Evolutionary conservation across 2,888 invertebrate genomes (phyloP).

Genomic region (Cactoblastis cactorum): DNA sequence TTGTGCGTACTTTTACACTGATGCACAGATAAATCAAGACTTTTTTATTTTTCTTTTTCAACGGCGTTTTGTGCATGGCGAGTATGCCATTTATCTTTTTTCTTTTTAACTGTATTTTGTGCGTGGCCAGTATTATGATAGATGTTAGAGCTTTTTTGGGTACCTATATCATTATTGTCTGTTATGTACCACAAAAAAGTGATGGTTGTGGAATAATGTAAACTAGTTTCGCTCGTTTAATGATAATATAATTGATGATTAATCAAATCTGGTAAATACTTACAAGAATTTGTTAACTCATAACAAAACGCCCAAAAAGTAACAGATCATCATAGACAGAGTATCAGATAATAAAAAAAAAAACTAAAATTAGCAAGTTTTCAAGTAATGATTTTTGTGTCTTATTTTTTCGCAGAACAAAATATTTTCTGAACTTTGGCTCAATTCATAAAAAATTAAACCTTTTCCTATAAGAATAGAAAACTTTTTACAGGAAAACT

Average conservation of each 20-base stretch:
- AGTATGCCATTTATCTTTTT: background rate
- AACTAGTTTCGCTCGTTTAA: no score
- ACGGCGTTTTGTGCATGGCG: background rate
- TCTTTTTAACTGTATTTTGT: background rate
- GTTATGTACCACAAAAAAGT: no score
- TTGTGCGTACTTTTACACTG: background rate
- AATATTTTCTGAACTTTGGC: background rate
- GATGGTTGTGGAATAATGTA: no score
- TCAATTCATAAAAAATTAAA: slow-evolving; percentile 11
- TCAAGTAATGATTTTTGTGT: background rate
- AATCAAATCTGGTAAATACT: no score
- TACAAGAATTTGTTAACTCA: no score
- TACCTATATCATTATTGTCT: no score
- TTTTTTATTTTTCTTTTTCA: background rate
- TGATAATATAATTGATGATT: no score
- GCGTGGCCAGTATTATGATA: background rate
- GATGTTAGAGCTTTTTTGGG: background rate
- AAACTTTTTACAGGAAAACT: slow-evolving; percentile 23
- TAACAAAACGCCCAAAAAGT: no score
- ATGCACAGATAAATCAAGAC: background rate
- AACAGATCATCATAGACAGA: background rate
- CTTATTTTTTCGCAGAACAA: slow-evolving; percentile 1
- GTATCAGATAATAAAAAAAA: background rate
- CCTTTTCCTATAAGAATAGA: slow-evolving; percentile 19
- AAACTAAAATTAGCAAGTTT: background rate